phyloP scores from a whole-genome alignment of 2,888 invertebrate genomes.

The Nemoura dubitans region DNA sequence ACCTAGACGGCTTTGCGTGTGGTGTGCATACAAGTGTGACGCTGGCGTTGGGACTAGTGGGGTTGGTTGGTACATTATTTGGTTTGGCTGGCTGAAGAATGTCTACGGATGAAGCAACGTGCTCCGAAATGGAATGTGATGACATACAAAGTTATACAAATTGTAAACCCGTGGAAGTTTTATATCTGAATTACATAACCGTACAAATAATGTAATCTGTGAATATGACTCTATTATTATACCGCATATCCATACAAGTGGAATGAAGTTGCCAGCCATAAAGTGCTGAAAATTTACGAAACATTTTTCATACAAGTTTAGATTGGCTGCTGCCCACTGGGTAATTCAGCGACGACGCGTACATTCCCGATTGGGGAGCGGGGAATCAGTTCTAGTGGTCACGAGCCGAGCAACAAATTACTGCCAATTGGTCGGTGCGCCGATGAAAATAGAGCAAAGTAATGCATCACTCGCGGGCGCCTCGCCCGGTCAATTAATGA shows the following conservation, averaged over 20 bases:
- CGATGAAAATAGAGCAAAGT: neutral
- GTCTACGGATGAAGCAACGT: constrained; percentile 40
- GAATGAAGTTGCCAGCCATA: neutral
- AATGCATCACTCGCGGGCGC: constrained; percentile 8
- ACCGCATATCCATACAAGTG: neutral
- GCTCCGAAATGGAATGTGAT: neutral
- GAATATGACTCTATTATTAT: neutral
- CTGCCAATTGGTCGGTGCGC: neutral
- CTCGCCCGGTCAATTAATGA: constrained; percentile 17
- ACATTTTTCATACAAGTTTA: neutral
- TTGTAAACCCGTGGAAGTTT: neutral
- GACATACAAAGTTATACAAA: neutral
- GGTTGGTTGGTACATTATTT: neutral
- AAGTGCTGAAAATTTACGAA: neutral
- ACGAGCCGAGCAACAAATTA: neutral
- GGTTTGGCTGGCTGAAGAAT: neutral
- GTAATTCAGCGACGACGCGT: neutral
- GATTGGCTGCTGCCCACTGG: neutral
- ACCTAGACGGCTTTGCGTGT: neutral
- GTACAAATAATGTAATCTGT: neutral
- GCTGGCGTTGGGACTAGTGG: neutral
- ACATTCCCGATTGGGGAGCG: neutral
- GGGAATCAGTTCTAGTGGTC: neutral
- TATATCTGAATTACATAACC: neutral
- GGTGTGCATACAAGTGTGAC: too few species aligned